Base-by-base conservation (phyloP, 2,888 invertebrate genomes). In the Drosophila neotestacea region DNA sequence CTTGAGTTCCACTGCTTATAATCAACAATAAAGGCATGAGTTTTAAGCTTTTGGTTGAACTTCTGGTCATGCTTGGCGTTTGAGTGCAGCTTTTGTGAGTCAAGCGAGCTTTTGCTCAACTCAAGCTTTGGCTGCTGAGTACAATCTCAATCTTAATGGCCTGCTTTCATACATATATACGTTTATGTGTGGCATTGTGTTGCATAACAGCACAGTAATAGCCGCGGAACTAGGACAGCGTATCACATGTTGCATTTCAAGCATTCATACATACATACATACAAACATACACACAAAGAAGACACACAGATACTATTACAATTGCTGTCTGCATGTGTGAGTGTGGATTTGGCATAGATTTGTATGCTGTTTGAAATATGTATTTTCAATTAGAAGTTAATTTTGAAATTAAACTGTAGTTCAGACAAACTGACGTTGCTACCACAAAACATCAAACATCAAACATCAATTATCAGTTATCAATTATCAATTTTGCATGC, bases 171-270 rank as follows among this genome's bases (percentile, higher is more conserved):
- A 44, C 10, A 44, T 16, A 27, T 11, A 27, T 68, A 68, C 77
- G 59, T 68, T 88, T 85, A 82, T 89, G 80, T 88, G 87, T 90
- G 85, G 78, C 85, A 84, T 86, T 86, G 87, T 84, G 70, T 84
- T 89, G 90, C 84, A 79, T 89, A 90, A 87, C 90, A 85, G 76
- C 77, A 64, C 69, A 85, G 84, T 89, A 85, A 85, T 80, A 77
- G 90, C 54, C 84, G 67, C 75, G 76, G 79, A 91, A 85, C 91
- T 91, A 85, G 91, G 90, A 91, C 91, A 91, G 79, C 81, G 85
- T 88, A 91, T 90, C 91, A 90, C 90, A 91, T 90, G 90, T 90
- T 90, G 90, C 91, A 88, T 88, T 86, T 82, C 72, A 48, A 51
- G 66, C 77, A 63, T 51, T 63, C 63, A 62, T 60, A 70, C 60